A percentile compares a stretch with the other conserved stretches of the same genome.
These are phyloP conservation scores for Sander lucioperca DNA, from an alignment of 2,113 vertebrate genomes.

Conservation along the genomic window DNA sequence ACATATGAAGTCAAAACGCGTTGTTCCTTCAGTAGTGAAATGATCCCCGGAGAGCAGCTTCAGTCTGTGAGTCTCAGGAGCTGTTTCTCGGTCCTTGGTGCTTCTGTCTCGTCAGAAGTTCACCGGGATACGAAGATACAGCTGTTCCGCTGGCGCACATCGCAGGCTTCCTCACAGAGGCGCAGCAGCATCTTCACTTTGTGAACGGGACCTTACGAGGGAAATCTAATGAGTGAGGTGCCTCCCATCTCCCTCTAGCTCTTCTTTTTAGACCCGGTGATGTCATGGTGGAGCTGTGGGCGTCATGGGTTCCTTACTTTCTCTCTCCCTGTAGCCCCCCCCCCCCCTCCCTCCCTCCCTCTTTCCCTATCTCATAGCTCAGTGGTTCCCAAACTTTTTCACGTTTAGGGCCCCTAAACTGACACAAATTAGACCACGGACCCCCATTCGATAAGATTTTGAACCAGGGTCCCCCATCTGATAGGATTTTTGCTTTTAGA, in stretches of 20 bases:
- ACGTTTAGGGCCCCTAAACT: no score
- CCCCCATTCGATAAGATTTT: no score
- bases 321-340: constrained; percentile 18
- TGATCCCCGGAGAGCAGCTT: constrained; percentile 15
- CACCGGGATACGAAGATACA: constrained; percentile 23
- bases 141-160: constrained; percentile 48
- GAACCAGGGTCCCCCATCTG: no score
- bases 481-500: no score
- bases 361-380: not conserved
- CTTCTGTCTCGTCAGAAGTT: constrained; percentile 47
- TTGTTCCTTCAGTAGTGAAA: constrained; percentile 4
- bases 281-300: constrained; percentile 76
- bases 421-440: no score
- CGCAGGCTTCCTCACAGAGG: constrained; percentile 43
- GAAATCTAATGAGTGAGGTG: constrained; percentile 73
- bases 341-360: not conserved
- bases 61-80: constrained; percentile 9
- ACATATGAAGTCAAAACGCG: constrained; percentile 20
- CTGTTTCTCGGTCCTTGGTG: constrained; percentile 14
- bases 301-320: constrained; percentile 77
- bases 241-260: constrained; percentile 72
- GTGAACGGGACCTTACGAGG: constrained; percentile 68
- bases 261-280: constrained; percentile 75
- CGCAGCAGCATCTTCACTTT: constrained; percentile 66
- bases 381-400: no score